Evolutionary conservation across 2,797 vertebrate species (phyloP).

Genomic region (Etheostoma nigrum): DNA sequence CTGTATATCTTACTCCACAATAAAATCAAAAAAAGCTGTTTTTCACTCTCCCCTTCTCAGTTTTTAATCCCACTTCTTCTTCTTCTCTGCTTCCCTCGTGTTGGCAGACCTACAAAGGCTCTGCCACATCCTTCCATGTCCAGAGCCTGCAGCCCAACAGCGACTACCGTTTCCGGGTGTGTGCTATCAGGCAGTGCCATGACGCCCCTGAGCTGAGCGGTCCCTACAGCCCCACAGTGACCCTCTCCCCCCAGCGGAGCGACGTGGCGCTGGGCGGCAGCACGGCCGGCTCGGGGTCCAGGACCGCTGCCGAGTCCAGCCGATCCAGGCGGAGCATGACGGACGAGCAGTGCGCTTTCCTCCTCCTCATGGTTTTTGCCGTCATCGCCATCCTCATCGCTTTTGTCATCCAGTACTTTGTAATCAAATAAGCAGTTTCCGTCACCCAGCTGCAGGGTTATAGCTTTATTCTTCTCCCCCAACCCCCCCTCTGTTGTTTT

Average conservation of each 20-base stretch:
- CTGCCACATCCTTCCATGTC: conserved; percentile 89
- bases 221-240: conserved; percentile 92
- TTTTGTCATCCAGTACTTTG: conserved; percentile 98
- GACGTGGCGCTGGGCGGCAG: conserved; percentile 81
- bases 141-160: conserved; percentile 90
- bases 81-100: background rate
- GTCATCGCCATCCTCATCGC: conserved; percentile 97
- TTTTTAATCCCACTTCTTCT: background rate
- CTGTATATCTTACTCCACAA: background rate
- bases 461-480: conserved; percentile 65
- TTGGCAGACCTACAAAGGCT: conserved; percentile 91
- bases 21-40: background rate
- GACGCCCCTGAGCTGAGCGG: conserved; percentile 92
- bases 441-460: conserved; percentile 83
- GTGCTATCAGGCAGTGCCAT: conserved; percentile 95
- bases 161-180: conserved; percentile 94
- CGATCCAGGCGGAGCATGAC: conserved; percentile 89
- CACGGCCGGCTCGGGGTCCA: conserved; percentile 73
- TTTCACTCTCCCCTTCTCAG: background rate
- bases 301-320: conserved; percentile 81
- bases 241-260: conserved; percentile 89
- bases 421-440: conserved; percentile 92
- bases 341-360: conserved; percentile 96
- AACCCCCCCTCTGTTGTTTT: conserved; percentile 65
- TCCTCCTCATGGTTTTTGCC: conserved; percentile 96